Evolutionary conservation across 2,797 vertebrate genomes (phyloP).

Genomic region (Falco berigora): DNA sequence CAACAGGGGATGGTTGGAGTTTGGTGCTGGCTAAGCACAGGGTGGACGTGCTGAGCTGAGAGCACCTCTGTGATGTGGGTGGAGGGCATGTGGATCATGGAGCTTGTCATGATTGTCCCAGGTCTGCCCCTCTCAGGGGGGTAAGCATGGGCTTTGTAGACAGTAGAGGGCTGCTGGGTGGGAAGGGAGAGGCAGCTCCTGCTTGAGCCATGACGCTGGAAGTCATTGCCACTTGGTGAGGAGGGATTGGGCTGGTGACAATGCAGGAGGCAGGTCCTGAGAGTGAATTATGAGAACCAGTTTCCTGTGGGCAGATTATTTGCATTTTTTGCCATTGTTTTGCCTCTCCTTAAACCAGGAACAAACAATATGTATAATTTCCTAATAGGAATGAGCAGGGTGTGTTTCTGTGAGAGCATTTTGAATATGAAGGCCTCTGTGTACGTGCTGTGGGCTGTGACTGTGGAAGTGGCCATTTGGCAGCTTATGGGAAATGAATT

Average conservation of each 20-base stretch:
- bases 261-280: not conserved
- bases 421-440: not conserved
- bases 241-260: not conserved
- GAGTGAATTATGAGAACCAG: not conserved
- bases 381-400: not conserved
- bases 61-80: not conserved
- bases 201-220: accelerated
- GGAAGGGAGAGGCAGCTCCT: not conserved
- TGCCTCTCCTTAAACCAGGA: not conserved
- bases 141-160: not conserved
- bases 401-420: not conserved
- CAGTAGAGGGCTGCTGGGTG: not conserved
- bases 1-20: not conserved
- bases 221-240: not conserved
- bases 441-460: not conserved
- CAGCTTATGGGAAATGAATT: not conserved
- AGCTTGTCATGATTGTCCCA: not conserved
- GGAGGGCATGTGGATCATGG: not conserved
- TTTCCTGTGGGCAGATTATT: not conserved
- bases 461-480: not conserved
- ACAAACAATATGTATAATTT: not conserved
- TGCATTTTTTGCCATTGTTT: not conserved
- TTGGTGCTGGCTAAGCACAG: not conserved
- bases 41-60: not conserved
- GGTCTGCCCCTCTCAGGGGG: not conserved